Evolutionary conservation across 2,888 invertebrate genomes (phyloP), one percentile per base, ranked within the genome.

Genomic region (Drosophila fungiperda): DNA sequence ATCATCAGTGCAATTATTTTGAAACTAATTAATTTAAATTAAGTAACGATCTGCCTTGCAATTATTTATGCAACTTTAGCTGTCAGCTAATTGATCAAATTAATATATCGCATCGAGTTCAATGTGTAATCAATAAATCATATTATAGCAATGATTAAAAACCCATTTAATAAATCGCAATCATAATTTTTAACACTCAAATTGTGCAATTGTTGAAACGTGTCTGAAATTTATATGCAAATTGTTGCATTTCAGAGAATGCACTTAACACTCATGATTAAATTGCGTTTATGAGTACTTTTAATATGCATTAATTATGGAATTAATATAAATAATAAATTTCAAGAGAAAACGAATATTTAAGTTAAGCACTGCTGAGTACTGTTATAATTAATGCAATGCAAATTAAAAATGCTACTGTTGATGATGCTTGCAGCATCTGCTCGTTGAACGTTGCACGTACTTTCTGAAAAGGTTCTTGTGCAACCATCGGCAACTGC

Each of bases 401-500:
- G 12, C 17, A 52, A 69, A 67, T 69, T 67, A 36, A 69, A 35
- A 53, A 53, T 53, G 64, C 42, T 12, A 33, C 20, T 15, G 33
- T 9, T 12, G 35, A 12, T 12, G 35, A 2, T 57, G 29, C 32
- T n/a, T n/a, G 49, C 26, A 40, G 40, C 49, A 20, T 8, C 17
- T 12, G 38, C 20, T 23, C 20, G 53, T 53, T 23, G 35, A 23
- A 35, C 5, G 5, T 48, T 49, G 9, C 38, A 66, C 35, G 68
- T 67, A 42, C 20, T 40, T 15, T 23, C 12, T 68, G 6, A 29
- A 12, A 17, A 15, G 8, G 23, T 52, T 12, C 54, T 48, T 26
- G 54, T 66, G 55, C 55, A 36, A 45, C 70, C 70, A 55, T 69
- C 45, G 26, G n/a, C n/a, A 52, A 32, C 53, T 32, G 29, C 42